These are phyloP conservation scores for Neosilurus hyrtlii DNA, from an alignment of 2,797 vertebrate species.

Conservation along the genomic window DNA sequence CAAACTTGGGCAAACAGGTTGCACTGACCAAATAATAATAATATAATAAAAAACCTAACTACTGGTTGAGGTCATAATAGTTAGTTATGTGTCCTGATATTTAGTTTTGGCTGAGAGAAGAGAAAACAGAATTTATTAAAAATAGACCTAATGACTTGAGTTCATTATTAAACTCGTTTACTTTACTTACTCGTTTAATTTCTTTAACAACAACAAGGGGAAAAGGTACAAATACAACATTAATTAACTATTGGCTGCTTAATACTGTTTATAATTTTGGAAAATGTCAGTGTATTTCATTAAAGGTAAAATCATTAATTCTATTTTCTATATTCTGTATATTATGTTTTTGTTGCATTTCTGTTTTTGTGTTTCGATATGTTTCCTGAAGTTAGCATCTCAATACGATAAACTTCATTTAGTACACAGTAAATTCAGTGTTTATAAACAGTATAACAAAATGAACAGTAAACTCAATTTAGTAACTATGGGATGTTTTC, in stretches of 20 bases:
- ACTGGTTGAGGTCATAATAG: neutral
- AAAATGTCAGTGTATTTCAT: neutral
- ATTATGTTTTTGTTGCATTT: no score
- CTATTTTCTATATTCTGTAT: no score
- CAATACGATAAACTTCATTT: neutral
- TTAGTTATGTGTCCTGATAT: neutral
- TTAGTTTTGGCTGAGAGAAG: neutral
- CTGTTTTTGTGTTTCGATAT: no score
- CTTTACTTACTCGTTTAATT: no score
- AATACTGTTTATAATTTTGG: neutral
- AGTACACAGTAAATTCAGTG: no score
- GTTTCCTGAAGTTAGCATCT: no score
- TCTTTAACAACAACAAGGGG: neutral
- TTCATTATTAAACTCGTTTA: neutral
- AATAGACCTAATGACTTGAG: neutral
- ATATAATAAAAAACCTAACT: neutral
- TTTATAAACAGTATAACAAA: no score
- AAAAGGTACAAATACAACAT: neutral
- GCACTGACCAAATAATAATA: neutral
- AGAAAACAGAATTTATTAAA: neutral
- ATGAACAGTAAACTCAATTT: no score
- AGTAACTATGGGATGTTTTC: neutral
- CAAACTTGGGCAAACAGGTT: neutral
- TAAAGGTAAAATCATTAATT: no score
- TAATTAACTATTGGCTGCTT: neutral